A percentile compares a stretch with the other conserved stretches of the same genome.
Evolutionary conservation across 1,140 invertebrate genomes (phyloP).

Genomic region (Drosophila mauritiana): DNA sequence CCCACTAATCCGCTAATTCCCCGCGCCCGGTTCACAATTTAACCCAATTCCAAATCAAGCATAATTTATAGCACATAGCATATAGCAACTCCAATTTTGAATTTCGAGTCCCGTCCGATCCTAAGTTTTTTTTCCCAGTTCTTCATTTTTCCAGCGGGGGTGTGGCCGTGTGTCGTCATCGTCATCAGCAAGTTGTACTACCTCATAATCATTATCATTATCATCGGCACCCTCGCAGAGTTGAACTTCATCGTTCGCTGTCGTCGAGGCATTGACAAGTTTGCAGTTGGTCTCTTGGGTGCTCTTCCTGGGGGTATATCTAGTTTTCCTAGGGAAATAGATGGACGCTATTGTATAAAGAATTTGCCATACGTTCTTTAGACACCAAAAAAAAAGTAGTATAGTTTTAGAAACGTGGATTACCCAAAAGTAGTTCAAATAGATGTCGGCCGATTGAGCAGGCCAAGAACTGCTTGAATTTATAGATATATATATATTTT

Average conservation of each 20-base stretch:
- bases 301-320: conserved; percentile 1
- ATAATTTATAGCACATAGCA: conserved; percentile 63
- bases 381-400: too few relatives aligned
- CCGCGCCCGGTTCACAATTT: conserved; percentile 32
- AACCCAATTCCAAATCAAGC: conserved; percentile 66
- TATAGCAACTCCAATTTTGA: conserved; percentile 17
- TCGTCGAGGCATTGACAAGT: conserved; percentile 61
- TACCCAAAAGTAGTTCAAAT: too few relatives aligned
- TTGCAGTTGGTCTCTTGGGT: conserved; percentile 11
- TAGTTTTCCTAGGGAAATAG: background rate
- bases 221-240: conserved; percentile 10
- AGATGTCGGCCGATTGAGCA: too few relatives aligned
- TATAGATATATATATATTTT: too few relatives aligned
- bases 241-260: conserved; percentile 43
- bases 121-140: background rate
- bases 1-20: conserved; percentile 28
- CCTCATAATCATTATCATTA: conserved; percentile 17
- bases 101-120: background rate
- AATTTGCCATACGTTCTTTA: background rate
- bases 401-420: too few relatives aligned
- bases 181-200: conserved; percentile 27
- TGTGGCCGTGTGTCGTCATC: conserved; percentile 54
- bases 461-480: too few relatives aligned
- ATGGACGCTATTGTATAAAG: background rate
- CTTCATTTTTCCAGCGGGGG: conserved; percentile 27